Evolutionary conservation across 2,888 invertebrate species (phyloP).

Genomic region (Netelia melanura): DNA sequence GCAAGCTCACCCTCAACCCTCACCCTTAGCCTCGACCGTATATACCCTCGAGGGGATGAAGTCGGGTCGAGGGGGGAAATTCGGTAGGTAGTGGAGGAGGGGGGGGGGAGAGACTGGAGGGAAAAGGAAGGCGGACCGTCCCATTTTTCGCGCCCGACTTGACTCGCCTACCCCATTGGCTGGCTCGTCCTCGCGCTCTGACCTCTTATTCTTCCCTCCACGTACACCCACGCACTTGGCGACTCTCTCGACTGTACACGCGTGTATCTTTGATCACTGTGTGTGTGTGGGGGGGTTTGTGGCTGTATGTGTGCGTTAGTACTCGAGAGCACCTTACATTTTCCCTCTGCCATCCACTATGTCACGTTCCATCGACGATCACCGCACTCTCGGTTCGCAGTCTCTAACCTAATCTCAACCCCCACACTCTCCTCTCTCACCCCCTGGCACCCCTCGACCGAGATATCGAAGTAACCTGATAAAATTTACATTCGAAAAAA

Average conservation of each 20-base stretch:
- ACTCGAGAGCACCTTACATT: slow-evolving; percentile 30
- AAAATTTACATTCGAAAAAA: neutral
- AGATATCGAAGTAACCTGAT: neutral
- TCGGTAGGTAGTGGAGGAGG: slow-evolving; percentile 32
- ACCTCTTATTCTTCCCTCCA: slow-evolving; percentile 77
- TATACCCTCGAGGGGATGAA: slow-evolving; percentile 8
- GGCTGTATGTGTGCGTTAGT: neutral
- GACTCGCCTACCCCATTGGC: slow-evolving; percentile 83
- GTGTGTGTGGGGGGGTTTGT: neutral
- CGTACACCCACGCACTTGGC: slow-evolving; percentile 67
- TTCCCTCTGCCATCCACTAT: slow-evolving; percentile 23
- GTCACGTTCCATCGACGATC: slow-evolving; percentile 29
- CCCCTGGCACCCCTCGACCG: neutral
- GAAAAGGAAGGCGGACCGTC: slow-evolving; percentile 81
- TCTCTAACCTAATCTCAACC: neutral
- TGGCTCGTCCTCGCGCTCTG: slow-evolving; percentile 80
- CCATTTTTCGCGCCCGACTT: slow-evolving; percentile 84
- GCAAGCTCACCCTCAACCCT: slow-evolving; percentile 81
- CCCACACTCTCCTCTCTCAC: neutral
- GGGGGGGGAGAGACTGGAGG: slow-evolving; percentile 70
- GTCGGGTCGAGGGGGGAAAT: slow-evolving; percentile 23
- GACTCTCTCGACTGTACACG: slow-evolving; percentile 35
- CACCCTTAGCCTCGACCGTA: slow-evolving; percentile 73
- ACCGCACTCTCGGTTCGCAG: slow-evolving; percentile 37
- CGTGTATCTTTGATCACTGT: neutral